Evolutionary conservation across 2,888 invertebrate genomes (phyloP).

Genomic region (Tethea ocularis): DNA sequence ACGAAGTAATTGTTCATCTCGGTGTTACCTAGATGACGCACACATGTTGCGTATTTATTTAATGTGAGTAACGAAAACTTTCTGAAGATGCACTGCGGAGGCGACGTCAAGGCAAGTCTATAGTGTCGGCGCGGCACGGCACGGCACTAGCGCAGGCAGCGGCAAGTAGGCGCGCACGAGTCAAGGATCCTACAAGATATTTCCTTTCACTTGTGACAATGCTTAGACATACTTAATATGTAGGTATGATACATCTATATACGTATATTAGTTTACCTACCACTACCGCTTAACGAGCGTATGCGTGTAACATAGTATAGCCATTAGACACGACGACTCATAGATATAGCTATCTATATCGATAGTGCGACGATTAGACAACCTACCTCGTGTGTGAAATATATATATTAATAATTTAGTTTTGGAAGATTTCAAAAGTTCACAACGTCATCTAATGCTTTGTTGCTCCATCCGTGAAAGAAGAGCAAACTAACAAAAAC

Average conservation of each 20-base stretch:
- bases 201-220: slow-evolving; percentile 83
- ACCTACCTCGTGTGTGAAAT: background rate
- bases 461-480: too few species aligned
- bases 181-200: slow-evolving; percentile 82
- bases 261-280: slow-evolving; percentile 5
- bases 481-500: too few species aligned
- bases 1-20: background rate
- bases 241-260: slow-evolving; percentile 15
- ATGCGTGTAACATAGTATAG: background rate
- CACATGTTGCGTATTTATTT: slow-evolving; percentile 9
- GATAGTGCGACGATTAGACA: background rate
- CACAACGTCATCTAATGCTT: too few species aligned
- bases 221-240: slow-evolving; percentile 45
- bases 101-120: slow-evolving; percentile 11
- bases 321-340: background rate
- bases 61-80: slow-evolving; percentile 32
- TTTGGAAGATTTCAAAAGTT: too few species aligned
- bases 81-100: slow-evolving; percentile 33
- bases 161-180: slow-evolving; percentile 72
- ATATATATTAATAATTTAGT: background rate
- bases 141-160: slow-evolving; percentile 29
- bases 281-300: background rate
- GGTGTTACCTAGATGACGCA: slow-evolving; percentile 13
- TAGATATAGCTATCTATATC: too few species aligned
- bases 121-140: background rate